phyloP scores from a whole-genome alignment of 2,888 invertebrate species.

The Drosophila meridiana region DNA sequence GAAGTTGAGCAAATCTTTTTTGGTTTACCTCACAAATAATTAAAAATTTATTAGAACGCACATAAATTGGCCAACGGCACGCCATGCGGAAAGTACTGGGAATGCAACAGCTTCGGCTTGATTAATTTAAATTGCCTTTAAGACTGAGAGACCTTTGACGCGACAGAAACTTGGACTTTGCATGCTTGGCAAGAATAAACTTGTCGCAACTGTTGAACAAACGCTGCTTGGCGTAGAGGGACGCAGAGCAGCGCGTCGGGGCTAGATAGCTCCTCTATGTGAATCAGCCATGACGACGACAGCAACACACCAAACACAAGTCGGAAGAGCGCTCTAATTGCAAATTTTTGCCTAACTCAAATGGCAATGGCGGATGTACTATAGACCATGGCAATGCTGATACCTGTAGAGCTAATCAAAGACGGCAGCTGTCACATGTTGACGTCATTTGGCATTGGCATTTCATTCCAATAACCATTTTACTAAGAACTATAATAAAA shows the following conservation, averaged over 20 bases:
- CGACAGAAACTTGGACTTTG: slow-evolving; percentile 44
- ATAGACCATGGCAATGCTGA: slow-evolving; percentile 8
- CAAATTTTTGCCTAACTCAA: slow-evolving; percentile 37
- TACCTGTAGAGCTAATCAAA: neutral
- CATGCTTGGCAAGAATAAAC: slow-evolving; percentile 78
- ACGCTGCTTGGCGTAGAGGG: neutral
- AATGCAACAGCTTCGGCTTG: slow-evolving; percentile 38
- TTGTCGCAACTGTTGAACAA: slow-evolving; percentile 72
- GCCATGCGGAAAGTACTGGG: slow-evolving; percentile 42
- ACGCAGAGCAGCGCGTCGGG: neutral
- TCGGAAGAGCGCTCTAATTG: slow-evolving; percentile 78
- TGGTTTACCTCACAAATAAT: slow-evolving; percentile 58
- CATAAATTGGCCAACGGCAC: slow-evolving; percentile 58
- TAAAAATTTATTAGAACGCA: slow-evolving; percentile 75
- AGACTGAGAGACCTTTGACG: slow-evolving; percentile 36
- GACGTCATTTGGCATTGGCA: neutral
- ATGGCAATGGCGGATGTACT: slow-evolving; percentile 15
- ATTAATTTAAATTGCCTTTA: slow-evolving; percentile 68
- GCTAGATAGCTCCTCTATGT: slow-evolving; percentile 23
- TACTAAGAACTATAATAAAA: neutral
- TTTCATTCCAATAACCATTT: neutral
- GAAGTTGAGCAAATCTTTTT: slow-evolving; percentile 60
- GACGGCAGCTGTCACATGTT: slow-evolving; percentile 2
- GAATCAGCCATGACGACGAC: slow-evolving; percentile 46
- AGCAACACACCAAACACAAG: slow-evolving; percentile 38